A percentile compares a stretch with the other conserved stretches of the same genome.
Conservation (phyloP, 2,797 vertebrate species). For the Saxicola maurus region DNA sequence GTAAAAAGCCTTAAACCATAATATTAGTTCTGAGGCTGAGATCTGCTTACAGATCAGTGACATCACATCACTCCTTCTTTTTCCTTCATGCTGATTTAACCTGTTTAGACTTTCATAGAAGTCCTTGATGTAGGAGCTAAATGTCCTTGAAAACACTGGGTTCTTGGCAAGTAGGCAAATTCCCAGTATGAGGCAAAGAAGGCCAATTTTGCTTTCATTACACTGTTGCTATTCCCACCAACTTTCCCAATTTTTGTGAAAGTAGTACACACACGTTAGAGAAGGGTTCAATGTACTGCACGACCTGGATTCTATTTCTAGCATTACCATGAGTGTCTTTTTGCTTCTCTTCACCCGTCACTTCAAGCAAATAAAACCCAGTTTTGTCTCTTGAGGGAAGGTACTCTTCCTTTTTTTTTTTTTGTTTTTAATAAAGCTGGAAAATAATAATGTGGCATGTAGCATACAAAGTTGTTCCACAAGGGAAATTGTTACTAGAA, state of each 20-base stretch:
- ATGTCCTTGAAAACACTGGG: conserved; percentile 53
- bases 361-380: conserved; percentile 15
- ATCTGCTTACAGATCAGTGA: conserved; percentile 58
- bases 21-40: conserved; percentile 46
- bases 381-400: background rate
- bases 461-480: background rate
- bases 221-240: conserved; percentile 55
- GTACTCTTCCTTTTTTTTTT: background rate
- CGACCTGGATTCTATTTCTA: conserved; percentile 58
- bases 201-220: conserved; percentile 53
- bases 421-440: background rate
- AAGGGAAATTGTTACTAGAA: background rate
- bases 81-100: conserved; percentile 47
- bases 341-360: background rate
- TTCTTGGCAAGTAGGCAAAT: conserved; percentile 64
- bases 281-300: conserved; percentile 17
- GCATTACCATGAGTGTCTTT: background rate
- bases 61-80: conserved; percentile 20
- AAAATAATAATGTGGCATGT: background rate
- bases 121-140: conserved; percentile 45
- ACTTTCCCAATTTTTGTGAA: conserved; percentile 51
- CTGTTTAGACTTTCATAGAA: conserved; percentile 50
- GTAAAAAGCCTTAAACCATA: conserved; percentile 38
- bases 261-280: conserved; percentile 32
- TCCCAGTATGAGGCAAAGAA: conserved; percentile 53